A percentile compares a stretch with the other conserved stretches of the same genome.
phyloP scores from a whole-genome alignment of 2,888 invertebrate species.

The Subacronicta megacephala region DNA sequence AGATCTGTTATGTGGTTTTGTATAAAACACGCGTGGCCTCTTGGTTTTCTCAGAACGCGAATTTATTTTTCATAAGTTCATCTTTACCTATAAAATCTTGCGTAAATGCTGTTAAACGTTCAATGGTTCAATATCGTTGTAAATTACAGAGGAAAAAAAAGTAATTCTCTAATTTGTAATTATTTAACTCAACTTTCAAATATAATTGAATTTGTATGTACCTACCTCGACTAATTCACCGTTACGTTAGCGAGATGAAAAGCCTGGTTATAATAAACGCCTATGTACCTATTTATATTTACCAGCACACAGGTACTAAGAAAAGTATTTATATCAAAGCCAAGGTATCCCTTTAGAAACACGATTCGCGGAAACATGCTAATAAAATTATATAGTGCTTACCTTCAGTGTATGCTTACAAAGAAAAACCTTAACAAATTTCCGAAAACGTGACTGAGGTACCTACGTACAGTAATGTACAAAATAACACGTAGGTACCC shows the following conservation, averaged over 20 bases:
- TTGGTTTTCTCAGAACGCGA: slow-evolving; percentile 37
- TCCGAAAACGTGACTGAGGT: slow-evolving; percentile 30
- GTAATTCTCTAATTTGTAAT: too few relatives aligned
- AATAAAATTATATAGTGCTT: neutral
- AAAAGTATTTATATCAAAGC: neutral
- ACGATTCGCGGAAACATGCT: slow-evolving; percentile 6
- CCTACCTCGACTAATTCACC: too few relatives aligned
- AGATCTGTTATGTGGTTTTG: slow-evolving; percentile 23
- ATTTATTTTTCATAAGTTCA: slow-evolving; percentile 18
- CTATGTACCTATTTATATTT: slow-evolving; percentile 1
- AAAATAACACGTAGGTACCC: slow-evolving; percentile 18
- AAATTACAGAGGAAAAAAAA: too few relatives aligned
- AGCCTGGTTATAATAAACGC: too few relatives aligned
- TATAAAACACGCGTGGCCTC: slow-evolving; percentile 37
- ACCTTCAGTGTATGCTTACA: neutral
- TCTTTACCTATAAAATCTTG: slow-evolving; percentile 5
- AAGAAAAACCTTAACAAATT: neutral
- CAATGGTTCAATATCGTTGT: too few relatives aligned
- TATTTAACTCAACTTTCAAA: too few relatives aligned
- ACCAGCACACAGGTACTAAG: neutral
- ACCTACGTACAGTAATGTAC: neutral
- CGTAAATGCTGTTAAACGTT: neutral
- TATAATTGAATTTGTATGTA: too few relatives aligned
- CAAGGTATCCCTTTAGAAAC: neutral
- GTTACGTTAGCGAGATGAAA: too few relatives aligned